These are phyloP conservation scores for Ammodytes marinus DNA, from an alignment of 2,113 vertebrate species.

Conservation along the genomic window DNA sequence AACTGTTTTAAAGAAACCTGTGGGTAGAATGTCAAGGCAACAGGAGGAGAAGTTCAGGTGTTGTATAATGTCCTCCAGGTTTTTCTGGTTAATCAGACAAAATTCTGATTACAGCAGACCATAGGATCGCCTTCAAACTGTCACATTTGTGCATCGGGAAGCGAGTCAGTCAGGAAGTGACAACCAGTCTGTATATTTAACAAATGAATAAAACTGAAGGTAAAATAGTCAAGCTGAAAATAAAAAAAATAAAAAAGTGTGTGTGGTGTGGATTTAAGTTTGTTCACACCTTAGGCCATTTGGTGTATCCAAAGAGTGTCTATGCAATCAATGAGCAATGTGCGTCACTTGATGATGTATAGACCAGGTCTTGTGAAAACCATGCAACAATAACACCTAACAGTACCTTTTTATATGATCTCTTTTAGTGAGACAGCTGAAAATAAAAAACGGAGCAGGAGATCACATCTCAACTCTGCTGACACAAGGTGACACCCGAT, in stretches of 20 bases:
- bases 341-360: constrained; percentile 23
- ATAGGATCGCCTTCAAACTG: constrained; percentile 22
- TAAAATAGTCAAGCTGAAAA: constrained; percentile 7
- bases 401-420: not conserved
- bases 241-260: not conserved
- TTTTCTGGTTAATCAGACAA: too few species aligned
- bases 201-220: not conserved
- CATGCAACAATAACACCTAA: constrained; percentile 4
- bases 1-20: too few species aligned
- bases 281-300: constrained; percentile 14
- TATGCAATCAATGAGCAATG: constrained; percentile 36
- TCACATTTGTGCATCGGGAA: constrained; percentile 34
- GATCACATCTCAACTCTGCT: constrained; percentile 47
- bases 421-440: constrained; percentile 6
- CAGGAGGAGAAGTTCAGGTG: too few species aligned
- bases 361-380: constrained; percentile 20
- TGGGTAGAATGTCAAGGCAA: too few species aligned
- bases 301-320: constrained; percentile 28
- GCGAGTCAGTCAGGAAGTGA: constrained; percentile 21
- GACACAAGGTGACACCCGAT: constrained; percentile 55
- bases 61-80: too few species aligned
- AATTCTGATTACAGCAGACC: too few species aligned
- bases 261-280: not conserved
- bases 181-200: not conserved
- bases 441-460: constrained; percentile 22